A percentile compares a stretch with the other conserved stretches of the same genome.
These are phyloP conservation scores for Pardalotus punctatus DNA, from an alignment of 2,113 vertebrate genomes.

Conservation along the genomic window DNA sequence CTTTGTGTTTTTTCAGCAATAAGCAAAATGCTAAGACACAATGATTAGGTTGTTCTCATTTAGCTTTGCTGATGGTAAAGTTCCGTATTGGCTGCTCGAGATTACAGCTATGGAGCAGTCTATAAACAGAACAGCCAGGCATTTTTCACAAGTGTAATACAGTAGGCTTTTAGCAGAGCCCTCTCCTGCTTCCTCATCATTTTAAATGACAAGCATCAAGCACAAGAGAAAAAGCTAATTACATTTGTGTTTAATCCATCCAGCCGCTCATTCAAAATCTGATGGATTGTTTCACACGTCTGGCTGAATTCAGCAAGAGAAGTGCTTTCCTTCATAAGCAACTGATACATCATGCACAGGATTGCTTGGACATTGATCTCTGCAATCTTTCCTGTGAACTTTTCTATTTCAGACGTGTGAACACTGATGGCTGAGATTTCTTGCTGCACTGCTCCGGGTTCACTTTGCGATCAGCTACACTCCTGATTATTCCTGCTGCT, in stretches of 20 bases:
- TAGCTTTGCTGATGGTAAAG: slow-evolving; percentile 25
- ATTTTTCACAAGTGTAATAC: slow-evolving; percentile 10
- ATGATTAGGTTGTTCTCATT: slow-evolving; percentile 37
- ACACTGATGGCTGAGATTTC: background rate
- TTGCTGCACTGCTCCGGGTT: background rate
- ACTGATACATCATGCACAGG: background rate
- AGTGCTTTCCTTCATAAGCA: background rate
- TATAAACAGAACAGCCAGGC: background rate
- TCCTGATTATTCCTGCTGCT: background rate
- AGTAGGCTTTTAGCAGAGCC: background rate
- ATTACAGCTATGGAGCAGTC: background rate
- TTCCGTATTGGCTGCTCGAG: background rate
- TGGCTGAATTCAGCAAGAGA: background rate
- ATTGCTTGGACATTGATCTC: background rate
- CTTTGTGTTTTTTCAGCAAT: slow-evolving; percentile 49
- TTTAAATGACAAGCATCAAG: slow-evolving; percentile 31
- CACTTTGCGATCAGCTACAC: background rate
- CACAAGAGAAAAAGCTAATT: slow-evolving; percentile 43
- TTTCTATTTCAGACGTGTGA: background rate
- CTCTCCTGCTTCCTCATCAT: slow-evolving; percentile 1
- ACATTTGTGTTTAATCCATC: slow-evolving; percentile 35
- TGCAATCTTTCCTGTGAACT: background rate
- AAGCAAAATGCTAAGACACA: slow-evolving; percentile 52
- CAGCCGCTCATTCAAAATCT: background rate
- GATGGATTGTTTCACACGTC: background rate